Conservation (phyloP, 1,140 invertebrate genomes). For the Habropoda laboriosa region DNA sequence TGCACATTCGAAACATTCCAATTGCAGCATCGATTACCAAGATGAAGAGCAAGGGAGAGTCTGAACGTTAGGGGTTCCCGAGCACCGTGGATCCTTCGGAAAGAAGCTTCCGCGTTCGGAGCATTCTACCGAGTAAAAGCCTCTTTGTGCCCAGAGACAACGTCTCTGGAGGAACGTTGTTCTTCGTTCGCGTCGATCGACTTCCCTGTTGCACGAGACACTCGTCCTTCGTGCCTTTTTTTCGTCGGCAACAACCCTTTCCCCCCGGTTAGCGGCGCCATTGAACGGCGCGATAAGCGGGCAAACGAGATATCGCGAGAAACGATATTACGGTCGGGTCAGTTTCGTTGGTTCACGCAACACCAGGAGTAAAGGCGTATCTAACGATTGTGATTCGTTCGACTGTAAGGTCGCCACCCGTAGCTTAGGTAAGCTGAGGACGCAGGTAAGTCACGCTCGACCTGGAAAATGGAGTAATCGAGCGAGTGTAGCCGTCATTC, state of each 20-base stretch:
- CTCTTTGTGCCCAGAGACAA: not conserved
- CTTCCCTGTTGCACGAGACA: conserved; percentile 2
- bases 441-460: conserved; percentile 60
- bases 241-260: conserved; percentile 17
- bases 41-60: no score
- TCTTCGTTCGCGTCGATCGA: not conserved
- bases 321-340: conserved; percentile 6
- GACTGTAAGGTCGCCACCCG: conserved; percentile 3
- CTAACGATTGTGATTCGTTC: conserved; percentile 20
- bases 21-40: not conserved
- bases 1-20: not conserved
- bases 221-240: not conserved
- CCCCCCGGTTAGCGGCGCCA: conserved; percentile 2
- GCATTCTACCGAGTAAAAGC: not conserved
- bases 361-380: conserved; percentile 35
- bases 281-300: conserved; percentile 2
- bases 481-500: conserved; percentile 54
- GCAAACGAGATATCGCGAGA: not conserved
- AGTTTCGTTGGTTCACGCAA: conserved; percentile 43
- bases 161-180: not conserved
- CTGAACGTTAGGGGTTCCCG: not conserved
- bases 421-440: conserved; percentile 8
- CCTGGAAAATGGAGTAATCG: conserved; percentile 50
- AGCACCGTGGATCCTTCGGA: no score
- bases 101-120: not conserved